Evolutionary conservation across 2,797 vertebrate species (phyloP).

Genomic region (Myotis myotis): DNA sequence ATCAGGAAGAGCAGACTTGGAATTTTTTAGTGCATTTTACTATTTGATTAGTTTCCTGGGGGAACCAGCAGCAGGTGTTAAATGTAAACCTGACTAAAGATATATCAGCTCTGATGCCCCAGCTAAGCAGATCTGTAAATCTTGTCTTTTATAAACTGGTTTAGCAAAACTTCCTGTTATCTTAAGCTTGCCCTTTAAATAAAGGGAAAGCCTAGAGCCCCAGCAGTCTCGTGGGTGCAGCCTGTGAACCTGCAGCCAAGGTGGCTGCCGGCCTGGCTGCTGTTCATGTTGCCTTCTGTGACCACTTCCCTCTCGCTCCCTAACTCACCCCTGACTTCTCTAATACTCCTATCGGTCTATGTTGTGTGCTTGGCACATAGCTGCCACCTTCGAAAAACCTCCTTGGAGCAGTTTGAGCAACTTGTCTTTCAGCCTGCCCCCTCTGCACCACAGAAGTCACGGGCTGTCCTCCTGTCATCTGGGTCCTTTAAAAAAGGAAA

Average conservation of each 20-base stretch:
- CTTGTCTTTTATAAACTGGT: not conserved
- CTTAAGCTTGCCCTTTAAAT: not conserved
- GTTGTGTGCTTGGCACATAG: not conserved
- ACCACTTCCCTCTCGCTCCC: not conserved
- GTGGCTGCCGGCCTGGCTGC: not conserved
- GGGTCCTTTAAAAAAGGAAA: not conserved
- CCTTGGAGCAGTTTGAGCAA: not conserved
- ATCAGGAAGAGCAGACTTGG: not conserved
- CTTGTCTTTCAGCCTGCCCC: not conserved
- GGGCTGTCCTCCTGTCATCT: not conserved
- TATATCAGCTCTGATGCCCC: not conserved
- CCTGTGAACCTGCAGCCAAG: not conserved
- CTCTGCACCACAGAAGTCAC: not conserved
- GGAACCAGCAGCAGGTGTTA: not conserved
- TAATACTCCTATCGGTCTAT: not conserved
- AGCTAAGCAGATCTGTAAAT: not conserved
- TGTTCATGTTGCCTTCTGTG: not conserved
- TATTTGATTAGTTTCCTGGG: not conserved
- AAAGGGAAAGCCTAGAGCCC: not conserved
- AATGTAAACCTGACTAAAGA: not conserved
- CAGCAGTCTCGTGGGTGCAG: not conserved
- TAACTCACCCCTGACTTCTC: not conserved
- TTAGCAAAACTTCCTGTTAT: not conserved
- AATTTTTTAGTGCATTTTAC: not conserved
- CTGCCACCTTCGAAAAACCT: not conserved